A percentile compares a stretch with the other conserved stretches of the same genome.
These are phyloP conservation scores for Matsumurasca onukii DNA, from an alignment of 1,140 invertebrate genomes.

Conservation along the genomic window DNA sequence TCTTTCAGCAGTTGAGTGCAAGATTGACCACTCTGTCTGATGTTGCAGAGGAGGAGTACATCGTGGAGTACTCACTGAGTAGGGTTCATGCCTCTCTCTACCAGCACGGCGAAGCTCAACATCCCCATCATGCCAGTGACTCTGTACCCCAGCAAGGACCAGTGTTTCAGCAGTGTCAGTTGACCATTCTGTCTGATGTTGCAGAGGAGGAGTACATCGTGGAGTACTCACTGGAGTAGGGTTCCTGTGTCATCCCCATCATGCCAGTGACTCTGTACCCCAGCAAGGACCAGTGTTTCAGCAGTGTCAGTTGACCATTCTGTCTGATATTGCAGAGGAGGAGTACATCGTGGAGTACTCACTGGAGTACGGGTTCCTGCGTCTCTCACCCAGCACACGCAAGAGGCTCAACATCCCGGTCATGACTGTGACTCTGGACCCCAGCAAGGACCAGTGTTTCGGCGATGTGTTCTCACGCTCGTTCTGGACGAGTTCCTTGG, in stretches of 20 bases:
- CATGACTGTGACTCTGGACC: constrained; percentile 89
- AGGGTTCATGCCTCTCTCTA: constrained; percentile 92
- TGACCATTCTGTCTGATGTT: too few species aligned
- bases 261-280: constrained; percentile 92
- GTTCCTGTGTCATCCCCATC: constrained; percentile 92
- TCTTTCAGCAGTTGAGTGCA: too few species aligned
- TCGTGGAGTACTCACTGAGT: constrained; percentile 97
- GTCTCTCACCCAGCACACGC: constrained; percentile 81
- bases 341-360: constrained; percentile 98
- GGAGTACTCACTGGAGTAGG: constrained; percentile 98
- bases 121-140: constrained; percentile 93
- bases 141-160: constrained; percentile 82
- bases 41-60: constrained; percentile 93
- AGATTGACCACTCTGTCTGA: too few species aligned
- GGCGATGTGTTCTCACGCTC: constrained; percentile 89
- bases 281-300: constrained; percentile 86
- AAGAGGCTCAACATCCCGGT: constrained; percentile 89
- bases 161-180: constrained; percentile 92
- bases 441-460: constrained; percentile 86
- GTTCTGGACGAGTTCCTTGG: constrained; percentile 92
- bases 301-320: too few species aligned
- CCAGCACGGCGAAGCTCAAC: constrained; percentile 80
- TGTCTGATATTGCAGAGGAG: too few species aligned
- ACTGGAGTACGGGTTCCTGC: constrained; percentile 93
- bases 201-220: constrained; percentile 95